Base-by-base conservation (phyloP, 2,888 invertebrate genomes). In the Cinara cedri region DNA sequence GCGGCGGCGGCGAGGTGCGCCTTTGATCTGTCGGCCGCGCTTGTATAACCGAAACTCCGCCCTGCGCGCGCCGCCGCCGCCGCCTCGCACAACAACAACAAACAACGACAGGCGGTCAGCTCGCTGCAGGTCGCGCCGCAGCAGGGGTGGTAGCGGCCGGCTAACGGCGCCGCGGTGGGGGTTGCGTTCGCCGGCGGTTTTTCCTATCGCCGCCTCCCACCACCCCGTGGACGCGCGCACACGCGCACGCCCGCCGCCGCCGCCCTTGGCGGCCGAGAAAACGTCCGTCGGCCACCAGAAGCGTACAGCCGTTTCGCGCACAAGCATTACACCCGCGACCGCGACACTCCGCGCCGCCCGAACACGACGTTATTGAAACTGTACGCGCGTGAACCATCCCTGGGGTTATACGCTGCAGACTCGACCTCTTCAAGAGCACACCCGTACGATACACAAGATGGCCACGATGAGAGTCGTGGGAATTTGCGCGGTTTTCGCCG, bases 11-110 rank as follows among this genome's bases (percentile, higher is more conserved):
- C 34, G 21, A 51, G 24, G 8, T 19, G 62, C 62, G 42, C 71
- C 44, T 72, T 72, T 72, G 71, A 72, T 72, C 71, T 72, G 42
- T 57, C 21, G 19, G 13, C 14, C 34, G 19, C 54, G 55, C 16
- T 57, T n/a, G 71, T 55, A 42, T n/a, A 71, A 24, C 71, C 71
- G 57, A 72, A 72, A 72, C 71, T 72, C 71, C 71, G 71, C 71
- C 24, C 66, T 42, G 42, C 42, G 55, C 54, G 14, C 34, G 19
- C 4, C 13, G 3, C 44, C 1, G 14, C 9, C 70, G 51, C 34
- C 34, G 62, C 11, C 6, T n/a, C 8, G 4, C 21, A 21, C 21
- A 1, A 65, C 21, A 24, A 19, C 42, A 19, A 8, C 6, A 44
- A 3, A 46, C 13, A 24, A 13, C 21, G 21, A 11, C n/a, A 3